phyloP scores from a whole-genome alignment of 1,140 invertebrate species.

The Heliconius eleuchia region DNA sequence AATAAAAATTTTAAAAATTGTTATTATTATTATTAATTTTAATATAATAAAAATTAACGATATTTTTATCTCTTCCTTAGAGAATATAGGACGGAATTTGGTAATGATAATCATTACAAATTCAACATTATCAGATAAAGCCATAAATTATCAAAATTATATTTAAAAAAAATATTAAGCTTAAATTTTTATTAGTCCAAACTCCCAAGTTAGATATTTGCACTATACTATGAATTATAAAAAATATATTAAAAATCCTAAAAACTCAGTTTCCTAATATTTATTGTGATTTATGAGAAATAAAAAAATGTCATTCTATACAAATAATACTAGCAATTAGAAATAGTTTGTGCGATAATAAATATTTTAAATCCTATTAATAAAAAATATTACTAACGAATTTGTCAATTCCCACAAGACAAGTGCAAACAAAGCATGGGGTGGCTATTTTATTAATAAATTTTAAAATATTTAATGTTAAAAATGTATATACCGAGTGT shows the following conservation, averaged over 20 bases:
- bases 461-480: not conserved
- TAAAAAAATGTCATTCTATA: not conserved
- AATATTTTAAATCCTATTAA: slow-evolving; percentile 7
- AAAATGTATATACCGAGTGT: not conserved
- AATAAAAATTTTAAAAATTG: not conserved
- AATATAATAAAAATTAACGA: not conserved
- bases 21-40: not conserved
- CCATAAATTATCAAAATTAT: not conserved
- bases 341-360: not conserved
- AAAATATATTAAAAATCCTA: too few species aligned
- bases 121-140: not conserved
- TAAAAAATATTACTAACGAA: not conserved
- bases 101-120: slow-evolving; percentile 13
- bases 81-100: slow-evolving; percentile 21
- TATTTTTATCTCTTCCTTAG: not conserved
- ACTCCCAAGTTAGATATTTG: too few species aligned
- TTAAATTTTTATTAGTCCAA: too few species aligned
- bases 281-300: not conserved
- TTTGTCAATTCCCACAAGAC: not conserved
- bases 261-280: not conserved
- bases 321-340: not conserved
- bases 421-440: slow-evolving; percentile 1
- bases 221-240: too few species aligned
- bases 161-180: not conserved
- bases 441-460: not conserved